Base-by-base conservation (phyloP, 2,113 vertebrate species). In the Suricata suricatta region DNA sequence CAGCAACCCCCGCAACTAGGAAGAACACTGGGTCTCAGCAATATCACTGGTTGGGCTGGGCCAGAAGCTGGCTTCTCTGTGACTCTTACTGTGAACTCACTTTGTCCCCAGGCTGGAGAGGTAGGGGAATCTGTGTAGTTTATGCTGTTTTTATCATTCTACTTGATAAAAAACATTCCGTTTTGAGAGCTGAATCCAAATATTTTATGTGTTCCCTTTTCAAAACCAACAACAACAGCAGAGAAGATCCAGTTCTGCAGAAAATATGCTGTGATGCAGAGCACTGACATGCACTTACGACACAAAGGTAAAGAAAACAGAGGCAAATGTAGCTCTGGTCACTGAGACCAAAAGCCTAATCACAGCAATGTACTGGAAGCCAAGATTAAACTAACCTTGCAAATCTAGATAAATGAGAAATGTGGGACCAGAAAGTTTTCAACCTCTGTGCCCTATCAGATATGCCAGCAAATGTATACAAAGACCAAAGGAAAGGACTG, bases 181-280 rank as follows among this genome's bases (percentile, higher is more conserved):
- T 9, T 23, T 80, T 72, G 66, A 90, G 35, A 77, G 9, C 9
- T 38, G 33, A 69, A 7, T 92, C 54, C 69, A 93, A 88, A 71
- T 60, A 27, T 84, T 93, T 96, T 94, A 87, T 94, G 79, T 95
- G 41, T 81, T 93, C 21, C 63, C 63, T 88, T 93, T 77, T 95
- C 13, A 0, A 81, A 35, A 93, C 64, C 33, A 96, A 91, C 19
- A 80, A 90, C 68, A 95, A 93, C 6, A 66, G 66, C 76, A 60
- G 33, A 27, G 7, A 60, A 80, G 19, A 80, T 71, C 29, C 71
- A 50, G 35, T 66, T 84, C 74, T 74, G 52, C 57, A 92, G 83
- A 86, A 95, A 88, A 84, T 41, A 90, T 44, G 33, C 21, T 25
- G 1, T 81, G 90, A 31, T 60, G 7, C 41, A 96, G 87, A 94